Evolutionary conservation across 2,797 vertebrate genomes (phyloP), one percentile per base, ranked within the genome.

Genomic region (Anguilla megastoma): DNA sequence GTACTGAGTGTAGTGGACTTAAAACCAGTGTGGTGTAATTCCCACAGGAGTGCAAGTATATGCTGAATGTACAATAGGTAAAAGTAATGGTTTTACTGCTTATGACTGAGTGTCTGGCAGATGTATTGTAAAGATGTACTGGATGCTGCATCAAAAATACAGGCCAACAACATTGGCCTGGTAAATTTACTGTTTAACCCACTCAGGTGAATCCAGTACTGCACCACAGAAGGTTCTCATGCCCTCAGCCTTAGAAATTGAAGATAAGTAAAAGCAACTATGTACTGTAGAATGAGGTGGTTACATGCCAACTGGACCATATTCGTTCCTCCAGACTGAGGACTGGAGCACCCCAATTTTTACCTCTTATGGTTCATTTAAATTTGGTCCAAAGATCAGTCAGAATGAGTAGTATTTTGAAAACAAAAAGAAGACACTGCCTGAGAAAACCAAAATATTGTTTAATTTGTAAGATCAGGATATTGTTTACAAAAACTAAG

Each of bases 401-500:
- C 50, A 85, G 56, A 54, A 63, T 52, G 12, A 54, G 27, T 2
- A 36, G 50, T 10, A 14, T 14, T 36, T n/a, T 52, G 21, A 66
- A 48, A 54, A 69, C 41, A 84, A 82, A 5, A 18, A 82, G 48
- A 10, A 86, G 85, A 69, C 84, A 58, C 18, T 10, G 58, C 10
- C 82, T 86, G 54, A 84, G 88, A 86, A 86, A 89, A 86, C n/a
- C 85, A 89, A 84, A 84, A 83, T 79, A 74, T 27, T 66, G 50
- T 89, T 86, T 89, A 89, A 89, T 89, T 58, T 74, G 41, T 80
- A 89, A 80, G 60, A 86, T 89, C 85, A 56, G 16, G 86, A 87
- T 79, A 58, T 86, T n/a, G 76, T 82, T 85, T 89, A 86, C 86
- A 88, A 86, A 88, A 88, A 86, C 60, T 71, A 86, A 88, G 36